Percentiles rank a stretch among this genome's conserved stretches.
These are phyloP conservation scores for Benthosema pterotum DNA, from an alignment of 2,797 vertebrate genomes.

Conservation along the genomic window DNA sequence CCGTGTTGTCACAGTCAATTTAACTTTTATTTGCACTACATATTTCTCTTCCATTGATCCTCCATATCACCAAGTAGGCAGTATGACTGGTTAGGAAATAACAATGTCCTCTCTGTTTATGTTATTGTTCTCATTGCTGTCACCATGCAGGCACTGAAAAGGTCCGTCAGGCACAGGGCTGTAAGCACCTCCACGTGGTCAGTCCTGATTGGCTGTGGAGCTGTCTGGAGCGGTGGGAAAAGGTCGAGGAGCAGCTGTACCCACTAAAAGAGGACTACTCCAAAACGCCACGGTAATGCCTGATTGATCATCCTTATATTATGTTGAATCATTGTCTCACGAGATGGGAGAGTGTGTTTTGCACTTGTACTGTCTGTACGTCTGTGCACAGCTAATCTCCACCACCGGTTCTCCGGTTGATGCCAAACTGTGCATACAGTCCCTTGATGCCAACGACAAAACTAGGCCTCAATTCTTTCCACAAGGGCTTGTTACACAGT, in stretches of 20 bases:
- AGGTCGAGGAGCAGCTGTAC: slow-evolving; percentile 93
- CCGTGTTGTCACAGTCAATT: too few species aligned
- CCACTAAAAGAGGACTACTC: slow-evolving; percentile 90
- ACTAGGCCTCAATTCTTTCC: too few species aligned
- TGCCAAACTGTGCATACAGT: too few species aligned
- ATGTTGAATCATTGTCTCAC: not conserved
- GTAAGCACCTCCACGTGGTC: slow-evolving; percentile 89
- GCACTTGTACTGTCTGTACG: too few species aligned
- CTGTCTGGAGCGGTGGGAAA: slow-evolving; percentile 97
- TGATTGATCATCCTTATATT: not conserved
- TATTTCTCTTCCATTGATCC: slow-evolving; percentile 11
- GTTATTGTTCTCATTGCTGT: not conserved
- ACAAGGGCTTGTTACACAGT: too few species aligned
- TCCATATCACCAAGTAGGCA: slow-evolving; percentile 17
- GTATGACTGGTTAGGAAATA: slow-evolving; percentile 1
- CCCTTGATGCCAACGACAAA: too few species aligned
- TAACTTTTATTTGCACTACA: too few species aligned
- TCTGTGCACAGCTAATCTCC: too few species aligned
- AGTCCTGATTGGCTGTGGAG: slow-evolving; percentile 98
- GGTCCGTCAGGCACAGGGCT: slow-evolving; percentile 92
- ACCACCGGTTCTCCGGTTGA: too few species aligned
- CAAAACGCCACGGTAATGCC: slow-evolving; percentile 82
- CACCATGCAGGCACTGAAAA: slow-evolving; percentile 96
- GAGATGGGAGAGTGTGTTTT: too few species aligned
- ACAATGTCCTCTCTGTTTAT: not conserved